A percentile compares a stretch with the other conserved stretches of the same genome.
Conservation (phyloP, 2,113 vertebrate species). For the Malurus cyaneus region DNA sequence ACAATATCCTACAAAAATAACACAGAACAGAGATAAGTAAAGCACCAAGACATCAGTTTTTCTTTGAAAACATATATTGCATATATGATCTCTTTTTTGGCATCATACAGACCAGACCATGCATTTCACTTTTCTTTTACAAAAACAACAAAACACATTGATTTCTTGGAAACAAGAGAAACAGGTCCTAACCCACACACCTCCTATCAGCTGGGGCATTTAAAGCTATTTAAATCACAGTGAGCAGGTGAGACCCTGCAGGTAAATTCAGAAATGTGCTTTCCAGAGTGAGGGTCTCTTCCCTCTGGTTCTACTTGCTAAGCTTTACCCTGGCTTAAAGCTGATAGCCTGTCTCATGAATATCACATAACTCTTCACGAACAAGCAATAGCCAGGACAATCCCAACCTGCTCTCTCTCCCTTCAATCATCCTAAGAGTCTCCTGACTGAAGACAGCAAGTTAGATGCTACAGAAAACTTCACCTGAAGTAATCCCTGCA, state of each 20-base stretch:
- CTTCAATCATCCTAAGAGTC: background rate
- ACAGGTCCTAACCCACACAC: background rate
- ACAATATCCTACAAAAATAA: background rate
- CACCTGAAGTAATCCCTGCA: background rate
- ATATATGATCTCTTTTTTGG: conserved; percentile 23
- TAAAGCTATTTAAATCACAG: background rate
- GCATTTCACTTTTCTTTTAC: background rate
- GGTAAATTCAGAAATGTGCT: background rate
- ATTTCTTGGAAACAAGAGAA: conserved; percentile 13
- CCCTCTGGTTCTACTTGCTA: background rate
- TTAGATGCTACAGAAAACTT: background rate
- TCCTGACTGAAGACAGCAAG: background rate
- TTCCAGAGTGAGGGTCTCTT: background rate
- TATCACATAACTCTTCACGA: background rate
- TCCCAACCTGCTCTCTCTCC: background rate
- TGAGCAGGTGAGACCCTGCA: background rate
- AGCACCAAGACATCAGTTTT: background rate
- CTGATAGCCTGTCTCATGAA: background rate
- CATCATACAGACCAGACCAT: conserved; percentile 12
- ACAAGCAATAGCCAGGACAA: background rate
- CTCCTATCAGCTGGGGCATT: background rate
- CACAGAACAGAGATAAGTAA: background rate
- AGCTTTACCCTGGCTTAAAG: background rate
- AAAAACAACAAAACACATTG: background rate
- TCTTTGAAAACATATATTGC: conserved; percentile 36